Conservation (phyloP, 2,797 vertebrate species). For the Momotus momota region DNA sequence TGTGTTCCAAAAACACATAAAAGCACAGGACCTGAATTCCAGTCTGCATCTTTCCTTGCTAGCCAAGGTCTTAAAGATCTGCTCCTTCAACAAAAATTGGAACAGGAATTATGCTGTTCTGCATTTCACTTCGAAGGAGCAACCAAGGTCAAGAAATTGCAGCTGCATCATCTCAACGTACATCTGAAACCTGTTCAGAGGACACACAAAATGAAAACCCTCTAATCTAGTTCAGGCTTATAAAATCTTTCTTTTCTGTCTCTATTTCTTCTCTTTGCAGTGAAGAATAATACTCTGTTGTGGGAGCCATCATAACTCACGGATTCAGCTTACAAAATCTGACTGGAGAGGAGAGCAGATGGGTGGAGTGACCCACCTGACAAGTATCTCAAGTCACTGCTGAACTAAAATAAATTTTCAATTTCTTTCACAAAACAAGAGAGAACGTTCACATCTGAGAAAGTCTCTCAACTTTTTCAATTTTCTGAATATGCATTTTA, state of each 20-base stretch:
- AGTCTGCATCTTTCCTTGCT: background rate
- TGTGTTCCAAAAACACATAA: background rate
- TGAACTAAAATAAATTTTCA: background rate
- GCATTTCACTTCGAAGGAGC: background rate
- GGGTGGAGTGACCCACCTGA: background rate
- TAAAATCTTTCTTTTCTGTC: background rate
- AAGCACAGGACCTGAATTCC: background rate
- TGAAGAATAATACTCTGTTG: accelerated
- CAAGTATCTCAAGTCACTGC: background rate
- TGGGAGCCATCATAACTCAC: background rate
- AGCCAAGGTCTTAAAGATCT: background rate
- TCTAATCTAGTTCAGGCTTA: background rate
- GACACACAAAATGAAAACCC: background rate
- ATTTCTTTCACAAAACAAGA: background rate
- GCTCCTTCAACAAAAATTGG: background rate
- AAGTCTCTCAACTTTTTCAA: background rate
- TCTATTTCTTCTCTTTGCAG: background rate
- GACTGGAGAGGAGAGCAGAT: background rate
- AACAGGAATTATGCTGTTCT: background rate
- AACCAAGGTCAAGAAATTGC: background rate
- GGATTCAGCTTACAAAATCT: background rate
- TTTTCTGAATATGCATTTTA: background rate
- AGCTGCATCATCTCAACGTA: background rate
- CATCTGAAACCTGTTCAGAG: background rate
- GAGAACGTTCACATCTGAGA: background rate